Base-by-base conservation (phyloP, 2,888 invertebrate genomes). In the Ornithoptera priamus region DNA sequence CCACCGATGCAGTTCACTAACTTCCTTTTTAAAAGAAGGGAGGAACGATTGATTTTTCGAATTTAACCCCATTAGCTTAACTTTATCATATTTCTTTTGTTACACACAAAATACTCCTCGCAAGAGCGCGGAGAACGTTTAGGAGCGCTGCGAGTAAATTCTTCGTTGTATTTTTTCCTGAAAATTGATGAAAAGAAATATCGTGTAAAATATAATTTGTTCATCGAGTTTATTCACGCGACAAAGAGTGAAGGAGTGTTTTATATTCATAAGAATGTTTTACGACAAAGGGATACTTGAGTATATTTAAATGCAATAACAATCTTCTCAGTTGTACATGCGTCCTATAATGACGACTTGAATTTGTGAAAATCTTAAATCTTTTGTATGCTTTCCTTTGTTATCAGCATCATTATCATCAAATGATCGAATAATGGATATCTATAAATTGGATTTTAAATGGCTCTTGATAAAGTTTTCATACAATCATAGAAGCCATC, bases 191-290 rank as follows among this genome's bases (percentile, higher is more conserved):
- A 64, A 69, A 58, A 62, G 46, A 57, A 42, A 65, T 50, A 30
- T 42, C 53, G 22, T 36, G 42, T 24, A 20, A 62, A 42, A 20
- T 42, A 61, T 66, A 66, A 70, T 70, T 66, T 70, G 66, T 70
- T 59, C 62, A 71, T 71, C 59, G 62, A 71, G 65, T 70, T 71
- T 68, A 64, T 69, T 66, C 46, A 66, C 67, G 57, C 59, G 39
- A 66, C 53, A 66, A 66, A 66, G 70, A 58, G 46, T 22, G 36
- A 65, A 46, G 66, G 58, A 30, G 30, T 72, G 68, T 74, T 77
- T 77, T 76, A 74, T 78, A 78, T 79, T 78, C 76, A 75, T 76
- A 77, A 76, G 76, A 75, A 75, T n/a, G 59, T 66, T 62, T 22
- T 57, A 22, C 62, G 70, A 73, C 74, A 75, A 75, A 76, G 73